Conservation (phyloP, 2,888 invertebrate species). For the Ecdyonurus torrentis region DNA sequence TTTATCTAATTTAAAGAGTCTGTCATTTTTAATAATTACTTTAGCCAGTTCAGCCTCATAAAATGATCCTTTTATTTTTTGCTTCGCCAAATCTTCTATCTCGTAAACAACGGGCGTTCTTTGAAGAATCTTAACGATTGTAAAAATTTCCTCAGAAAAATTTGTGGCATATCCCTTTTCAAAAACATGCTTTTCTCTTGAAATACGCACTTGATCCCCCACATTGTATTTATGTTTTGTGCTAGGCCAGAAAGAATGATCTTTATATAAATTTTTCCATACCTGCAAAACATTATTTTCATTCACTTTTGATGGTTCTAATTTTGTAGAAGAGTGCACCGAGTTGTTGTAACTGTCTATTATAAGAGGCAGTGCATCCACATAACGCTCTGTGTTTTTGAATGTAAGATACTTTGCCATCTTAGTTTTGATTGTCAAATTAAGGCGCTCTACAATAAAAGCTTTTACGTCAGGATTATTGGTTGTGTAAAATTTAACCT, state of each 20-base stretch:
- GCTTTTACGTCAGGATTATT: neutral
- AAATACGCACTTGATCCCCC: slow-evolving; percentile 11
- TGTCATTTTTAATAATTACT: slow-evolving; percentile 8
- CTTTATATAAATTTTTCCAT: slow-evolving; percentile 4
- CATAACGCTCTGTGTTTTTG: neutral
- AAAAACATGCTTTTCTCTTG: slow-evolving; percentile 14
- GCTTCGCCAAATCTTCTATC: slow-evolving; percentile 14
- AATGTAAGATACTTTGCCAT: slow-evolving; percentile 3
- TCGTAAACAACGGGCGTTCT: slow-evolving; percentile 17
- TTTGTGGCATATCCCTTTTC: slow-evolving; percentile 15
- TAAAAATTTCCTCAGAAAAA: slow-evolving; percentile 17
- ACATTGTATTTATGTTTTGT: slow-evolving; percentile 3
- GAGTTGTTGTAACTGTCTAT: slow-evolving; percentile 4
- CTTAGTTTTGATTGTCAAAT: neutral
- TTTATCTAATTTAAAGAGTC: slow-evolving; percentile 13
- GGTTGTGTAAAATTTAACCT: neutral
- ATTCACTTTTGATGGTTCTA: slow-evolving; percentile 4
- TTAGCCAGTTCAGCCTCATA: slow-evolving; percentile 16
- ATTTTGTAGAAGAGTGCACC: neutral
- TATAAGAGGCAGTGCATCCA: neutral
- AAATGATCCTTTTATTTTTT: slow-evolving; percentile 16
- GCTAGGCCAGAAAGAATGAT: fast-evolving
- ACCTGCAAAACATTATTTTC: slow-evolving; percentile 8
- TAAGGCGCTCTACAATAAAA: neutral
- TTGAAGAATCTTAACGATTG: slow-evolving; percentile 12